These are phyloP conservation scores for Pantelozetes paolii DNA, from an alignment of 2,888 invertebrate genomes.

Conservation along the genomic window DNA sequence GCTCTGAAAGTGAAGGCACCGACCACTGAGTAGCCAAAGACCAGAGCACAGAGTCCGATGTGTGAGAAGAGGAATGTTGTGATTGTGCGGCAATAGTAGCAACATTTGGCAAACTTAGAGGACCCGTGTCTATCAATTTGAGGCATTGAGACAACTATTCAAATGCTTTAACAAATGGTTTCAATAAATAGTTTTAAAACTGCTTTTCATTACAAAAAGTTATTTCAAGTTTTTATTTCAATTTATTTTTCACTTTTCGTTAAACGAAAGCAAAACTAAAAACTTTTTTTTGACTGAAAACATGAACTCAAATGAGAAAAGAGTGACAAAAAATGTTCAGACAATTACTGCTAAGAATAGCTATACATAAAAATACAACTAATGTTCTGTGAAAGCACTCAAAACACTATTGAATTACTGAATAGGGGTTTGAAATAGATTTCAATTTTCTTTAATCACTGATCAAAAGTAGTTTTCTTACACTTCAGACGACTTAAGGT, in stretches of 20 bases:
- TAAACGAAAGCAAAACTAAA: too few relatives aligned
- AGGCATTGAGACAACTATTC: conserved; percentile 7
- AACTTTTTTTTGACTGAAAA: background rate
- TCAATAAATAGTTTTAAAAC: background rate
- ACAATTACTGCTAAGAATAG: conserved; percentile 20
- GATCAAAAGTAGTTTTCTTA: too few relatives aligned
- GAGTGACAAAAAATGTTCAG: background rate
- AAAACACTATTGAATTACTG: too few relatives aligned
- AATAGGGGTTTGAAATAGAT: too few relatives aligned
- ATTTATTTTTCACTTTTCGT: too few relatives aligned
- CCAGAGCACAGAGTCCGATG: conserved; percentile 77
- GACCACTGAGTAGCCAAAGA: conserved; percentile 81
- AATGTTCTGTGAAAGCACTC: too few relatives aligned
- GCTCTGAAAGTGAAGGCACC: conserved; percentile 80
- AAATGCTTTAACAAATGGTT: background rate
- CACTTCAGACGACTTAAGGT: too few relatives aligned
- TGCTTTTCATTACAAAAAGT: background rate
- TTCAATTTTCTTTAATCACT: background rate
- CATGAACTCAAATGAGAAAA: background rate
- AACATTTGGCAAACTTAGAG: conserved; percentile 59
- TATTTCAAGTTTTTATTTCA: background rate
- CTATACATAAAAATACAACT: background rate
- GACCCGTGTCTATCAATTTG: background rate
- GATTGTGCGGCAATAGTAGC: conserved; percentile 71
- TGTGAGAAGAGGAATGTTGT: conserved; percentile 81